Evolutionary conservation across 2,113 vertebrate genomes (phyloP).

Genomic region (Acrocephalus kingi): DNA sequence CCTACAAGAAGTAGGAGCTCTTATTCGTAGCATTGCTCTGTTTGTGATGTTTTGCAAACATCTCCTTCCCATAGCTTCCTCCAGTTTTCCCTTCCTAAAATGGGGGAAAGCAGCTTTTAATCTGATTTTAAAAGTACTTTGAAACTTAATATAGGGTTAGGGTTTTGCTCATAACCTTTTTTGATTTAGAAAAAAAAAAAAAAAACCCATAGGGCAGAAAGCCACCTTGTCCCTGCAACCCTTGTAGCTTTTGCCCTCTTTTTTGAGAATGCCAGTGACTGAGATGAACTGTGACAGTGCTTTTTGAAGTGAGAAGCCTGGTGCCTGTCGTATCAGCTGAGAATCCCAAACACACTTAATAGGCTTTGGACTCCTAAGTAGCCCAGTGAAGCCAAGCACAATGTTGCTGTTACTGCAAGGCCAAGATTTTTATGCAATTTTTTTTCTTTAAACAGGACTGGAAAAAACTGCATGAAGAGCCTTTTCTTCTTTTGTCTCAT

Average conservation of each 20-base stretch:
- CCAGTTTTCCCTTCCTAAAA: neutral
- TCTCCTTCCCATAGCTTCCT: neutral
- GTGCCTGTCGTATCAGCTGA: neutral
- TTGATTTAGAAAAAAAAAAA: neutral
- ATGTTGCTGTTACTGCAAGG: constrained; percentile 19
- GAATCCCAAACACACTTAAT: neutral
- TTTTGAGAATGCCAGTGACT: neutral
- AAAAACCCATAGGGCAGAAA: neutral
- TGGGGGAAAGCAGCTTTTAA: neutral
- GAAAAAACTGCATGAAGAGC: neutral
- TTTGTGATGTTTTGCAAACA: neutral
- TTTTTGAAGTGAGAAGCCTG: neutral
- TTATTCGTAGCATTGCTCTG: neutral
- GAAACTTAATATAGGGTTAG: neutral
- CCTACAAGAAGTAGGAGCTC: neutral
- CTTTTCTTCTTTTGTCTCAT: constrained; percentile 19
- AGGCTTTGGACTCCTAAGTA: neutral
- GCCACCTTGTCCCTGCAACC: neutral
- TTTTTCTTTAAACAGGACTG: constrained; percentile 6
- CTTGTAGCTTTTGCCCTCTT: neutral
- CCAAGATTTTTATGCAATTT: neutral
- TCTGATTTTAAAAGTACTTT: neutral
- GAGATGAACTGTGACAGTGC: neutral
- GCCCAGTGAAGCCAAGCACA: constrained; percentile 10
- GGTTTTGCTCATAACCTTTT: neutral